Base-by-base conservation (phyloP, 2,888 invertebrate genomes). In the Watsonalla binaria region DNA sequence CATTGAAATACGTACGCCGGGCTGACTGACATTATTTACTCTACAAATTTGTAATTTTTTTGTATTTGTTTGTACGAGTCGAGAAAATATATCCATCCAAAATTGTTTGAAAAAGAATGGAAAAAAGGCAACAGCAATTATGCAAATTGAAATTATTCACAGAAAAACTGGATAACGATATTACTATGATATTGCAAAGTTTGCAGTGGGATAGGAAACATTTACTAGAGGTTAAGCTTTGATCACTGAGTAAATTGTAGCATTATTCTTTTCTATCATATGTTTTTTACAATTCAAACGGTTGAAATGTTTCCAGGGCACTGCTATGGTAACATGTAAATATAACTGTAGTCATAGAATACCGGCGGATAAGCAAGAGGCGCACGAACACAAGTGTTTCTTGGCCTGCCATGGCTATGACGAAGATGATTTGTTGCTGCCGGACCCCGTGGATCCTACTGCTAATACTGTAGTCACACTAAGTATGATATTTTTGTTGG, bases 131-230 rank as follows among this genome's bases (percentile, higher is more conserved):
- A 47, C 61, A 73, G 53, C 66, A 86, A 14, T 59, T 90, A 63
- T 47, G 51, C 9, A 56, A 80, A 52, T 59, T 90, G 49, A 71
- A 74, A 56, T 59, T 60, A 2, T 86, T 73, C 52, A 74, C 78
- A 5, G 63, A 75, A 53, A 68, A 65, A 46, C 57, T 83, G 24
- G 83, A 90, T 59, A 81, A 78, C 47, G 83, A 88, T 66, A 59
- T 88, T 7, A 80, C 84, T 8, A 70, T 83, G 70, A 76, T 89
- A 48, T 65, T 90, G 52, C 83, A 89, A 71, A 82, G 74, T 50
- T 72, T 90, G 45, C 84, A 88, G 59, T 90, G 90, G 90, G 83
- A 86, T 67, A 70, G 68, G 53, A 78, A 76, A 61, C 60, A 67
- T 55, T 61, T 86, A 49, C 49, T 76, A 45, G 66, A 85, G 84